Percentiles rank a stretch among this genome's conserved stretches.
Conservation (phyloP, 2,797 vertebrate genomes). For the Manis pentadactyla region DNA sequence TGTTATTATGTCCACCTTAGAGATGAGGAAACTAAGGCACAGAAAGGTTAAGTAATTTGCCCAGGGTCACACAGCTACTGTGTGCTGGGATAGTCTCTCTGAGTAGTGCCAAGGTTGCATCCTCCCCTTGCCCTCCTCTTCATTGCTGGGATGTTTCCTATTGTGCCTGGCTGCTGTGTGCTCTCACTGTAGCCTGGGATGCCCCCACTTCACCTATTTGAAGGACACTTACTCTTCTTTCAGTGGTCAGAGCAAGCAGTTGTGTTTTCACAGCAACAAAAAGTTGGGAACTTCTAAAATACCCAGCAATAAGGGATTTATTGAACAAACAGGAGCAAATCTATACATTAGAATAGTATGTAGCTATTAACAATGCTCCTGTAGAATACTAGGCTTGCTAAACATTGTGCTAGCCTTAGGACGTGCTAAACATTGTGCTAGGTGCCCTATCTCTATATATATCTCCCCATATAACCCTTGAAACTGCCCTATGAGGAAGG, state of each 20-base stretch:
- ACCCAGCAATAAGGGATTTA: background rate
- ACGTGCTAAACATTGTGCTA: fast-evolving
- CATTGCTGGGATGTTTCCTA: background rate
- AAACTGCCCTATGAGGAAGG: background rate
- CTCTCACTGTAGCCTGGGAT: background rate
- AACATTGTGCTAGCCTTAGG: too few relatives aligned
- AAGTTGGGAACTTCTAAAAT: background rate
- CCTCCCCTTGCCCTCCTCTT: background rate
- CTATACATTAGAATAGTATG: background rate
- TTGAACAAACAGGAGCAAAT: background rate
- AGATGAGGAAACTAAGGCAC: background rate
- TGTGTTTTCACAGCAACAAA: background rate
- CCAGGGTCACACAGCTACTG: background rate
- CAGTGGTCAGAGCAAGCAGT: background rate
- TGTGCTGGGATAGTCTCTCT: background rate
- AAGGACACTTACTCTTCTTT: background rate
- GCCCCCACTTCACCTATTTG: fast-evolving
- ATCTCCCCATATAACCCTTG: background rate
- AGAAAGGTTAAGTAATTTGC: background rate
- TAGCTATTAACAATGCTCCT: background rate
- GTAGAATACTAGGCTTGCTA: background rate
- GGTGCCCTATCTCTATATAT: fast-evolving
- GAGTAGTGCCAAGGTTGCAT: background rate
- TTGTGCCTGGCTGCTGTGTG: background rate
- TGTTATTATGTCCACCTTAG: background rate